phyloP scores from a whole-genome alignment of 2,797 vertebrate species.

The Danionella dracula region DNA sequence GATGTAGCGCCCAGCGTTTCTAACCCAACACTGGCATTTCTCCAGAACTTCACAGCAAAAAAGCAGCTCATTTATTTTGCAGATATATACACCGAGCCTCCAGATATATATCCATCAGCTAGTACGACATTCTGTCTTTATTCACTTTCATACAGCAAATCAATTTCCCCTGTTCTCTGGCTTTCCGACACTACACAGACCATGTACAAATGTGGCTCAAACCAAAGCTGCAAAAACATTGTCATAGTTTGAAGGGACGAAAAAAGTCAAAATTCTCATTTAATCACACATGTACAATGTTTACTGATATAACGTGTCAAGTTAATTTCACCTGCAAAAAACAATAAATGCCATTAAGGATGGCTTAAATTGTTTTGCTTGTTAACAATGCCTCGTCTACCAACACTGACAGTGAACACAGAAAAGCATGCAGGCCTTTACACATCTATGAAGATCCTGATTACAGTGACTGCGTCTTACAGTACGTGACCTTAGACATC shows the following conservation, averaged over 20 bases:
- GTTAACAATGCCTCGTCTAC: too few relatives aligned
- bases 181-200: conserved; percentile 2
- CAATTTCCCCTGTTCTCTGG: conserved; percentile 26
- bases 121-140: conserved; percentile 21
- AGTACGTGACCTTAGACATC: too few relatives aligned
- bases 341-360: too few relatives aligned
- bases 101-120: conserved; percentile 30
- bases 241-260: conserved; percentile 2
- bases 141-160: conserved; percentile 28
- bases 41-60: conserved; percentile 21
- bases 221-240: conserved; percentile 30
- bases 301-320: too few relatives aligned
- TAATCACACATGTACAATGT: too few relatives aligned
- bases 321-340: too few relatives aligned
- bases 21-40: conserved; percentile 12
- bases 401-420: too few relatives aligned
- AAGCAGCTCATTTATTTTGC: conserved; percentile 28
- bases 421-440: too few relatives aligned
- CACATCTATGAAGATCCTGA: too few relatives aligned
- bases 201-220: conserved; percentile 17
- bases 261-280: too few relatives aligned
- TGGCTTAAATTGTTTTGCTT: too few relatives aligned
- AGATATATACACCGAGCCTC: conserved; percentile 25
- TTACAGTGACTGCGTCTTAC: too few relatives aligned
- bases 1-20: neutral